phyloP scores from a whole-genome alignment of 2,888 invertebrate genomes.

The Nomada flava region DNA sequence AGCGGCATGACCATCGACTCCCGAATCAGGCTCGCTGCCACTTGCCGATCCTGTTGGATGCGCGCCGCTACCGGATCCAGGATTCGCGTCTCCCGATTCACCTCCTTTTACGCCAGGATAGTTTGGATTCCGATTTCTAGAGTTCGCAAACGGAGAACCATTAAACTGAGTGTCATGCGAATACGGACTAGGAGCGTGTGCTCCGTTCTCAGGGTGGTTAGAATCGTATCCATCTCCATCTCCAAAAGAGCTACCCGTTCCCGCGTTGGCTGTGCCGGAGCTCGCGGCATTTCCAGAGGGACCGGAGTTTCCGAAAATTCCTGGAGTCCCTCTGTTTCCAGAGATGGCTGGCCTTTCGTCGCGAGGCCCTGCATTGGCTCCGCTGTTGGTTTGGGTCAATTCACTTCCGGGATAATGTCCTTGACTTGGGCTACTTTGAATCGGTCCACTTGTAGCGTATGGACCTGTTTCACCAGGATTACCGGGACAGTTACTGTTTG shows the following conservation, averaged over 20 bases:
- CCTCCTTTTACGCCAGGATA: conserved; percentile 6
- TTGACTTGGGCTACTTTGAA: not conserved
- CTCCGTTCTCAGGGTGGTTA: not conserved
- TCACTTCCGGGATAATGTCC: not conserved
- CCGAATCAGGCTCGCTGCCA: not conserved
- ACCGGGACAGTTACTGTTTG: conserved; percentile 12
- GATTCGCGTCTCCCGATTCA: not conserved
- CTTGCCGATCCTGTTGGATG: not conserved
- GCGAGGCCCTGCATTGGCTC: not conserved
- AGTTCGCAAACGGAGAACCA: not conserved
- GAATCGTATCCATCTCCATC: not conserved
- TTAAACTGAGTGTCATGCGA: not conserved
- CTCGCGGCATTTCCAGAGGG: not conserved
- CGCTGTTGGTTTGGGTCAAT: not conserved
- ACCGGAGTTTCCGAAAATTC: not conserved
- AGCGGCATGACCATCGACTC: not conserved
- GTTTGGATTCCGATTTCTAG: not conserved
- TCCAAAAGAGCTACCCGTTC: not conserved
- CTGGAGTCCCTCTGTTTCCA: not conserved
- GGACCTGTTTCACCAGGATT: not conserved
- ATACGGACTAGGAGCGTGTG: not conserved
- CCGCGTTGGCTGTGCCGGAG: not conserved
- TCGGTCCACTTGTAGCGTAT: not conserved
- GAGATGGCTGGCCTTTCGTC: too few species aligned
- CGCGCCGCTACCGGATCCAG: not conserved